These are phyloP conservation scores for Thumatha senex DNA, from an alignment of 2,888 invertebrate genomes.

Conservation along the genomic window DNA sequence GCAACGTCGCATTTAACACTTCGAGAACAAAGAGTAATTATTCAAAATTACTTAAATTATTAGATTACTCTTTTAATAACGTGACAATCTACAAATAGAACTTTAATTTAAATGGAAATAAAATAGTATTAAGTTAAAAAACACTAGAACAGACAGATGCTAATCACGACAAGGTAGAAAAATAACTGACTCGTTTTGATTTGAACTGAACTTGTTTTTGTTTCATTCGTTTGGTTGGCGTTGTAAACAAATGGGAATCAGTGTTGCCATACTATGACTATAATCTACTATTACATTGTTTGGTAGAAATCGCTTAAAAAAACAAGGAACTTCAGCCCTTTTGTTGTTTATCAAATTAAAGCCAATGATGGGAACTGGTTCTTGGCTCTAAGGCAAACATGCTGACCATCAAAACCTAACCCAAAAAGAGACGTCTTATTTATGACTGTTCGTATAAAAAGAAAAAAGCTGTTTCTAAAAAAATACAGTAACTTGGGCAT, in stretches of 20 bases:
- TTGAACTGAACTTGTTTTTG: conserved; percentile 59
- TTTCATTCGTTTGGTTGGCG: conserved; percentile 53
- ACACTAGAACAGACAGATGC: conserved; percentile 23
- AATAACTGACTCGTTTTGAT: conserved; percentile 48
- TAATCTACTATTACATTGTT: conserved; percentile 29
- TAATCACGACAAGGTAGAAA: conserved; percentile 42
- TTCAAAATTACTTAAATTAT: conserved; percentile 8
- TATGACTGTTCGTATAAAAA: too few species aligned
- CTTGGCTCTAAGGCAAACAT: too few species aligned
- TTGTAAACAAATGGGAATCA: conserved; percentile 61
- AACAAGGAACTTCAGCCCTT: too few species aligned
- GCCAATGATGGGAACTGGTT: too few species aligned
- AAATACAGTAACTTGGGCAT: too few species aligned
- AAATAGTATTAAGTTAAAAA: conserved; percentile 17
- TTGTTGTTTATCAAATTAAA: too few species aligned
- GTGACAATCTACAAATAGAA: conserved; percentile 1
- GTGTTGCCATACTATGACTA: conserved; percentile 47
- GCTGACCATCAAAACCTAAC: too few species aligned
- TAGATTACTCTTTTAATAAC: conserved; percentile 7
- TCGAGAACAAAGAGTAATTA: conserved; percentile 57
- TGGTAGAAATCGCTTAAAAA: neutral
- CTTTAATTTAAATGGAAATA: conserved; percentile 3
- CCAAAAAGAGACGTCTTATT: too few species aligned
- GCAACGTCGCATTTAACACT: conserved; percentile 70
- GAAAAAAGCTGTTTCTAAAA: too few species aligned